A percentile compares a stretch with the other conserved stretches of the same genome.
phyloP scores from a whole-genome alignment of 2,113 vertebrate species.

The Channa argus region DNA sequence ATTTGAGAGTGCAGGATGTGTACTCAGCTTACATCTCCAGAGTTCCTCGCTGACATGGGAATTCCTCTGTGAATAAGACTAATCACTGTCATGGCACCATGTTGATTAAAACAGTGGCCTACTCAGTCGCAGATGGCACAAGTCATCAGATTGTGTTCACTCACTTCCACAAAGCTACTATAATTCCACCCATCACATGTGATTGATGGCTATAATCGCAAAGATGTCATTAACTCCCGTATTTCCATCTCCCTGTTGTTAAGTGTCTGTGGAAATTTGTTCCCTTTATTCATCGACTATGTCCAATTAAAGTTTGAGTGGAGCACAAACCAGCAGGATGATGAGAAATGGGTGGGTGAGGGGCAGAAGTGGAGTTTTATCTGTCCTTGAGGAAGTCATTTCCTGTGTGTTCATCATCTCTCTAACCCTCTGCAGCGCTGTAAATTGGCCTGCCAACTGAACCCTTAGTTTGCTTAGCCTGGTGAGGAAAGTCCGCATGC shows the following conservation, averaged over 20 bases:
- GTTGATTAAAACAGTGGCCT: slow-evolving; percentile 74
- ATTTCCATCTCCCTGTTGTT: slow-evolving; percentile 50
- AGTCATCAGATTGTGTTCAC: slow-evolving; percentile 70
- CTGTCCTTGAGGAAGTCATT: slow-evolving; percentile 79
- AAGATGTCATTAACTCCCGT: slow-evolving; percentile 55
- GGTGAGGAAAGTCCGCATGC: slow-evolving; percentile 21
- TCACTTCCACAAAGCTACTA: slow-evolving; percentile 59
- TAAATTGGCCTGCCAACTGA: slow-evolving; percentile 68
- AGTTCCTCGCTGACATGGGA: slow-evolving; percentile 55
- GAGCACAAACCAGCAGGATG: slow-evolving; percentile 42
- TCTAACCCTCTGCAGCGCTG: slow-evolving; percentile 40
- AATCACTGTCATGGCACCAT: slow-evolving; percentile 61
- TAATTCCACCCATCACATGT: slow-evolving; percentile 62
- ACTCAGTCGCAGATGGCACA: slow-evolving; percentile 67
- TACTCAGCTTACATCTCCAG: slow-evolving; percentile 33
- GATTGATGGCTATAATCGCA: slow-evolving; percentile 69
- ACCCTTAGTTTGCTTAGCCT: slow-evolving; percentile 44
- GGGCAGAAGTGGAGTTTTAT: slow-evolving; percentile 58
- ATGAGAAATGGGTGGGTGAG: slow-evolving; percentile 45
- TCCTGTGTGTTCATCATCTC: slow-evolving; percentile 68
- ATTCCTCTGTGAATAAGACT: slow-evolving; percentile 72
- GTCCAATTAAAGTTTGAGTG: slow-evolving; percentile 75
- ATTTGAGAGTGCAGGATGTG: slow-evolving; percentile 26
- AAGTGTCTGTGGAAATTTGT: slow-evolving; percentile 73
- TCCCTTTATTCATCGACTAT: slow-evolving; percentile 69